Percentiles rank a stretch among this genome's conserved stretches.
phyloP scores from a whole-genome alignment of 2,888 invertebrate genomes.

The Phalera bucephala region DNA sequence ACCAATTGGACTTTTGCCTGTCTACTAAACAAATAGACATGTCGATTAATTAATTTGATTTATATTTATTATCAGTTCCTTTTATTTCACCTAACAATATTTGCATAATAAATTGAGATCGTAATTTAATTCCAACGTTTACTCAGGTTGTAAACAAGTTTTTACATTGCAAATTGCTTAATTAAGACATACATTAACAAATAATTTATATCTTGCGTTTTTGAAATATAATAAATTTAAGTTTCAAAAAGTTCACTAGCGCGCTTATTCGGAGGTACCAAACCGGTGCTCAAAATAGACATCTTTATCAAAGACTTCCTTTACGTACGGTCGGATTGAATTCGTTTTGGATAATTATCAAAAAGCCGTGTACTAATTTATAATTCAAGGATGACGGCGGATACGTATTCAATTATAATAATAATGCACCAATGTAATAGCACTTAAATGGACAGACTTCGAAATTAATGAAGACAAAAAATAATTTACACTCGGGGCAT shows the following conservation, averaged over 20 bases:
- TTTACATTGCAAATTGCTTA: not conserved
- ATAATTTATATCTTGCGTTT: not conserved
- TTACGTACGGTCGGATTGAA: constrained; percentile 49
- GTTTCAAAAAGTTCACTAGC: constrained; percentile 40
- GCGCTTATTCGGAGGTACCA: constrained; percentile 26
- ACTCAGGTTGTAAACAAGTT: not conserved
- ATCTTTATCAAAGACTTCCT: constrained; percentile 66
- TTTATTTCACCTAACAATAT: too few species aligned
- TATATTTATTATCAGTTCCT: too few species aligned
- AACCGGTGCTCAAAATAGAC: constrained; percentile 57
- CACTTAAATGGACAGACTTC: constrained; percentile 19
- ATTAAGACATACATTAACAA: not conserved
- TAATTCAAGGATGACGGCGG: constrained; percentile 42
- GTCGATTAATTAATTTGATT: not conserved
- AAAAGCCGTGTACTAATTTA: constrained; percentile 42
- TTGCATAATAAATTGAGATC: not conserved
- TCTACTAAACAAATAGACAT: not conserved
- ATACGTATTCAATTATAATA: constrained; percentile 36
- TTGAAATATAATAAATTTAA: not conserved
- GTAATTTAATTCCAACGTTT: not conserved
- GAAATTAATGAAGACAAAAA: constrained; percentile 32
- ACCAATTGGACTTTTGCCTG: not conserved
- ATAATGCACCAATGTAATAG: constrained; percentile 28
- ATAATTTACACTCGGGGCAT: constrained; percentile 27
- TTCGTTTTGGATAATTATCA: constrained; percentile 54